Percentiles rank a stretch among this genome's conserved stretches.
Evolutionary conservation across 2,888 invertebrate species (phyloP).

Genomic region (Diadegma fenestrale): DNA sequence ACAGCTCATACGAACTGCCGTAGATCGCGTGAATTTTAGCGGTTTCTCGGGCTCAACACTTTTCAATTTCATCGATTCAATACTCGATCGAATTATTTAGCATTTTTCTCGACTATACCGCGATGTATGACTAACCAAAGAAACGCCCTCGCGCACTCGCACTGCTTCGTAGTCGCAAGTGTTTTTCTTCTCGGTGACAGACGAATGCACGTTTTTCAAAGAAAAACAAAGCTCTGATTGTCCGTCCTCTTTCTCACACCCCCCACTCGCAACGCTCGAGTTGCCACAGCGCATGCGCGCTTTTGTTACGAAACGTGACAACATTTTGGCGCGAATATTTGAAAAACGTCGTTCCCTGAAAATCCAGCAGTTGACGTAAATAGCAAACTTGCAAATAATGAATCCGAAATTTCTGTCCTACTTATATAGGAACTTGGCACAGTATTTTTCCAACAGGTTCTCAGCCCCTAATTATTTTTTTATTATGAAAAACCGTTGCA

Average conservation of each 20-base stretch:
- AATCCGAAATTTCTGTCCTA: no score
- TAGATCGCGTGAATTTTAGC: no score
- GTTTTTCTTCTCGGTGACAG: constrained; percentile 51
- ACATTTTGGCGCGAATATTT: constrained; percentile 30
- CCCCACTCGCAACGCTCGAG: not conserved
- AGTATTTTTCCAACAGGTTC: no score
- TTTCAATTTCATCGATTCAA: not conserved
- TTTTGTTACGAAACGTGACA: not conserved
- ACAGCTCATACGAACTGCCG: no score
- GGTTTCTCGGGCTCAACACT: not conserved
- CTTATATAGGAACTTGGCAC: no score
- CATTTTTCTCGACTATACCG: not conserved
- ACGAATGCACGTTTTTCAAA: constrained; percentile 48
- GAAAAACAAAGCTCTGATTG: constrained; percentile 34
- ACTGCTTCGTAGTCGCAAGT: constrained; percentile 21
- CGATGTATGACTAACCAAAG: constrained; percentile 8
- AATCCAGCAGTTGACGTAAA: not conserved
- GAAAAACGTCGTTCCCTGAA: not conserved
- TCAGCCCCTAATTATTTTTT: no score
- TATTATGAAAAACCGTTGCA: no score
- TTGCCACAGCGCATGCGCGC: constrained; percentile 35
- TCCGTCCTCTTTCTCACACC: not conserved
- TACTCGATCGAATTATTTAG: not conserved
- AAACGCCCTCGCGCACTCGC: constrained; percentile 23
- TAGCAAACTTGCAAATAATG: not conserved